These are phyloP conservation scores for Amblyopsis hoosieri DNA, from an alignment of 2,797 vertebrate species.

Conservation along the genomic window DNA sequence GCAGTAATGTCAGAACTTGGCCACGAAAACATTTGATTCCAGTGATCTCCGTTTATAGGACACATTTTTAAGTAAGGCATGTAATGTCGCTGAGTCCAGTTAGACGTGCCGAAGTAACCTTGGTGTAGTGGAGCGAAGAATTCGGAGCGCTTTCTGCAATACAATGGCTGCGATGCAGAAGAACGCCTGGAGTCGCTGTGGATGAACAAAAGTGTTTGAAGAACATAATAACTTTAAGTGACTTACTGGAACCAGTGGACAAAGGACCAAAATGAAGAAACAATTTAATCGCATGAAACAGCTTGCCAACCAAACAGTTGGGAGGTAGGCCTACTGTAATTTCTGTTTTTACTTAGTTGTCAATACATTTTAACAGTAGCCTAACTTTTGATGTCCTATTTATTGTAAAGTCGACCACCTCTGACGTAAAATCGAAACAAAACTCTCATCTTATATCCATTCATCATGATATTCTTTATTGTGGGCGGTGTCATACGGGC, in stretches of 20 bases:
- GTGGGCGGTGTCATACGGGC: conserved; percentile 9
- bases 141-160: conserved; percentile 26
- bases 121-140: conserved; percentile 15
- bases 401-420: too few species aligned
- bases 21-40: background rate
- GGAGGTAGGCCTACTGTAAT: conserved; percentile 78
- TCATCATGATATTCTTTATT: background rate
- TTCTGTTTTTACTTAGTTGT: too few species aligned
- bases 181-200: conserved; percentile 43
- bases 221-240: conserved; percentile 48
- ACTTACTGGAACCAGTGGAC: conserved; percentile 25
- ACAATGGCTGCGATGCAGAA: conserved; percentile 73
- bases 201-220: conserved; percentile 39
- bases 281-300: conserved; percentile 96
- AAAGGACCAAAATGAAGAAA: conserved; percentile 86
- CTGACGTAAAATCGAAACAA: too few species aligned
- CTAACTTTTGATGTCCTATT: too few species aligned
- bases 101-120: background rate
- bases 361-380: too few species aligned
- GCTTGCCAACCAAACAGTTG: conserved; percentile 96
- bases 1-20: conserved; percentile 38
- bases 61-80: background rate
- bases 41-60: conserved; percentile 9
- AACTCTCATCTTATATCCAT: too few species aligned
- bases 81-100: conserved; percentile 21